Evolutionary conservation across 35 echinoderm and acorn worm species (phyloP), one percentile per base, ranked within the genome.

Genomic region (Heliocidaris erythrogramma): DNA sequence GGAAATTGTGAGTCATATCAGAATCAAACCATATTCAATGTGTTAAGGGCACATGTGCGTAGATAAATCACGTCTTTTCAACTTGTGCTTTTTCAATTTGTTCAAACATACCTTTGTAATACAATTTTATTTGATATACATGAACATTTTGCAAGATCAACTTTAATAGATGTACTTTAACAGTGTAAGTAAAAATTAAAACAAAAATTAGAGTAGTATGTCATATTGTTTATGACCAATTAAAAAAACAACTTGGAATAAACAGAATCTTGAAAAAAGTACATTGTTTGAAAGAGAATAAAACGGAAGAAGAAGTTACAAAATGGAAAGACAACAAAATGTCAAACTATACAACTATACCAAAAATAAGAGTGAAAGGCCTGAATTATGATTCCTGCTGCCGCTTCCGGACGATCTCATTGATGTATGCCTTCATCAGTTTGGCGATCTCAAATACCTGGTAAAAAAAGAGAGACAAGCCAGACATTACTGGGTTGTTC

Each of bases 361-460:
- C 4, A 16, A 9, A 17, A 30, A 27, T 5, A n/a, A 1, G 65
- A 78, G 65, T 21, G 65, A 78, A 24, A 27, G 30, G 47, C 32
- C 31, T 89, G 87, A 48, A 92, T 85, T 56, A 92, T 31, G 65
- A 95, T 11, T 59, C 95, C 47, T 97, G 97, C 88, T 98, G 97
- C 59, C 98, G 94, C 88, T 97, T 97, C 47, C 95, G 85, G 48
- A 99, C 98, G 53, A 99, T 99, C 93, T 99, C 98, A 48, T 99
- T 99, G 97, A 99, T 99, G 96, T 99, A 99, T 59, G 98, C 97
- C 60, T 99, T 99, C 98, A 99, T 99, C 24, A 99, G 96, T 89
- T 99, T 99, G 85, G 98, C 98, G 69, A 99, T 99, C 93, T 99
- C 98, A 97, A 99, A 97, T 21, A 99, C 98, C 98, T 99, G 95